Base-by-base conservation (phyloP, 2,113 vertebrate genomes). In the Clarias magur region DNA sequence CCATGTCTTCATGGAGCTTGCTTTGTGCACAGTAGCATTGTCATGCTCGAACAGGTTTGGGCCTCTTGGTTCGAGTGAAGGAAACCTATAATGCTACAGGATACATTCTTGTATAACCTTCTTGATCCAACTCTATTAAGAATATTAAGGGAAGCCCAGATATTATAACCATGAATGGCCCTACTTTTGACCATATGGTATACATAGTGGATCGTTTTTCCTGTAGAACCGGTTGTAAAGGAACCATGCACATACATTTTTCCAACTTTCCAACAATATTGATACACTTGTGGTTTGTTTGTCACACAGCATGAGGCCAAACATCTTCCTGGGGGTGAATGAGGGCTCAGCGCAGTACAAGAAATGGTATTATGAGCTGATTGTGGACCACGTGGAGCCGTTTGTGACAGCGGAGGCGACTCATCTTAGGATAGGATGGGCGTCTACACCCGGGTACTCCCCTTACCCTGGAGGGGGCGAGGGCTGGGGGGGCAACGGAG, bases 361-460 rank as follows among this genome's bases (percentile, higher is more conserved):
- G 91, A 99, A 98, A 91, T 99, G 98, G 98, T 99, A 99, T 92
- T 99, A 97, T 15, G 98, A 99, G 59, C 92, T 99, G 85, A 98
- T 98, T 78, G 96, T 99, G 92, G 98, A 99, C 90, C 94, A 97
- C n/a, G 95, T 95, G 0, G 93, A 96, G 80, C 96, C 97, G 0
- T 99, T 99, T 11, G 94, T 99, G 89, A 99, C 98, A 0, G 97
- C 98, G 1, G 97, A 99, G 88, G 95, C 98, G 5, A 98, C 97
- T 62, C 98, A 99, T 86, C 94, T 99, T 3, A 94, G 98, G 57
- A 96, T 99, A 87, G 98, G 98, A 89, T 99, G 98, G 98, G 98
- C 97, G 42, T 98, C 96, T 90, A 99, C 97, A 0, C 96, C 96
- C 17, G 97, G 98, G 2, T 98, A 97, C 27, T 96, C 95, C 0